These are phyloP conservation scores for Callimorpha dominula DNA, from an alignment of 2,888 invertebrate genomes.

Conservation along the genomic window DNA sequence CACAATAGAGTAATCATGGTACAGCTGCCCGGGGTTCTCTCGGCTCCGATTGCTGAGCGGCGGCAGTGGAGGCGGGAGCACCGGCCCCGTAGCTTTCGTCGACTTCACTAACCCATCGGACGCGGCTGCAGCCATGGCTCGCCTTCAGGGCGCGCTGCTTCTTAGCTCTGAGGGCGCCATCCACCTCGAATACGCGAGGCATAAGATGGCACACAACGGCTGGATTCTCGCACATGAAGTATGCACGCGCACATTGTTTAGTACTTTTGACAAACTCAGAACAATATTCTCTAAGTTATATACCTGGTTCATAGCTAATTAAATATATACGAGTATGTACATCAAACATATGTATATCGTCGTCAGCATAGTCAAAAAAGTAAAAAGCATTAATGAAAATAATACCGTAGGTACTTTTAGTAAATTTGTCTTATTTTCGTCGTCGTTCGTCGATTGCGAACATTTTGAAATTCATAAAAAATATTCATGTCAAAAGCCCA, in stretches of 20 bases:
- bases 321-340: no score
- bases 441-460: no score
- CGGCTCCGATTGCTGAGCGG: slow-evolving; percentile 98
- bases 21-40: slow-evolving; percentile 99
- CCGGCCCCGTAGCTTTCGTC: slow-evolving; percentile 97
- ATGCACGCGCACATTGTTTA: slow-evolving; percentile 78
- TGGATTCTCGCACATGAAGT: slow-evolving; percentile 87
- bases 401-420: not conserved
- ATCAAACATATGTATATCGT: not conserved
- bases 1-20: slow-evolving; percentile 83
- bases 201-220: slow-evolving; percentile 96
- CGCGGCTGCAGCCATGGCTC: slow-evolving; percentile 96
- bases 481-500: not conserved
- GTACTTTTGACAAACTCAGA: slow-evolving; percentile 30
- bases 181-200: slow-evolving; percentile 99
- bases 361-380: not conserved
- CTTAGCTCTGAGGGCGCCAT: slow-evolving; percentile 99
- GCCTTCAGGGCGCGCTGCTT: slow-evolving; percentile 98
- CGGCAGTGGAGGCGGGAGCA: slow-evolving; percentile 88
- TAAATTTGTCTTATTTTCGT: no score
- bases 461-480: no score
- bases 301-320: not conserved
- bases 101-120: slow-evolving; percentile 97
- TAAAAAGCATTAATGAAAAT: no score
- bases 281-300: slow-evolving; percentile 27